These are phyloP conservation scores for Isaurus tuberculatus DNA, from an alignment of 92 coral and sea anemone species.

Conservation along the genomic window DNA sequence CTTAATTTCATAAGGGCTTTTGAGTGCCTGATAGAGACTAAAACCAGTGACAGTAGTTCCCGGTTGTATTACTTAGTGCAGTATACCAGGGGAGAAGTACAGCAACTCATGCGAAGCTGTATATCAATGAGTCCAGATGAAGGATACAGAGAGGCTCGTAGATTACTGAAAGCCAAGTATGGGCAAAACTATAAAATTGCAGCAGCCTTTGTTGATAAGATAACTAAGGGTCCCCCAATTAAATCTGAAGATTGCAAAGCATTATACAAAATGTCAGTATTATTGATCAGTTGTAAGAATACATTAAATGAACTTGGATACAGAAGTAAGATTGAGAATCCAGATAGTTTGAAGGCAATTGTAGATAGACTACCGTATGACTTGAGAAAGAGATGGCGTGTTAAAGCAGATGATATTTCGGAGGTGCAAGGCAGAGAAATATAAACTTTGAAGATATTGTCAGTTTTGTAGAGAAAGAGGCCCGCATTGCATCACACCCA, in stretches of 20 bases:
- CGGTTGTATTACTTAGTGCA: conserved; percentile 48
- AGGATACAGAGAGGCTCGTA: conserved; percentile 19
- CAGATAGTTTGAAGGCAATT: conserved; percentile 4
- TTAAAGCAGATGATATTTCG: not conserved
- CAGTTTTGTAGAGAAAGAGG: conserved; percentile 7
- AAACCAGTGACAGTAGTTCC: conserved; percentile 48
- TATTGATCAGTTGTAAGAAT: not conserved
- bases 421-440: not conserved
- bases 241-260: conserved; percentile 2
- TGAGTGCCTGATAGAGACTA: conserved; percentile 66
- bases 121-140: conserved; percentile 41
- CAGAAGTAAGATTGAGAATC: not conserved
- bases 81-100: conserved; percentile 41
- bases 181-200: conserved; percentile 56
- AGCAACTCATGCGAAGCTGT: conserved; percentile 46
- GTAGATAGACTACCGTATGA: not conserved
- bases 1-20: conserved; percentile 69
- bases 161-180: conserved; percentile 24
- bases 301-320: conserved; percentile 2
- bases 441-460: conserved; percentile 6
- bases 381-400: not conserved
- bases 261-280: not conserved
- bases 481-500: not conserved
- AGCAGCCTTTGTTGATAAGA: conserved; percentile 33
- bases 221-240: conserved; percentile 19